Evolutionary conservation across 2,888 invertebrate genomes (phyloP).

Genomic region (Pyrrhopygopsis socrates): DNA sequence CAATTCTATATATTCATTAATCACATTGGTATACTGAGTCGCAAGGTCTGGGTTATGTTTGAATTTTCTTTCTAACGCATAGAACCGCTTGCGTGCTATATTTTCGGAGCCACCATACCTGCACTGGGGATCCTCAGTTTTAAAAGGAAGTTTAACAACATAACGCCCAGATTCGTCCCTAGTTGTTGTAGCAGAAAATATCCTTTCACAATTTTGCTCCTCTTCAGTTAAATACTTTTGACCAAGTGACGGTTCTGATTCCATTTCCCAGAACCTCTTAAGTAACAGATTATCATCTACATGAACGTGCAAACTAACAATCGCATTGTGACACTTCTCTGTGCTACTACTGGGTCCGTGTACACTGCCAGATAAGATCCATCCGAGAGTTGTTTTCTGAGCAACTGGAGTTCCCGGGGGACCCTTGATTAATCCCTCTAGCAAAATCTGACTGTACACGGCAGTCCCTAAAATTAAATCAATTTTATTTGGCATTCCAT

Average conservation of each 20-base stretch:
- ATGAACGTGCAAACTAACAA: constrained; percentile 1
- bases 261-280: neutral
- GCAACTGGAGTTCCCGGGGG: constrained; percentile 43
- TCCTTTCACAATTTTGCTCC: constrained; percentile 14
- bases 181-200: neutral
- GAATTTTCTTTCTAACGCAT: constrained; percentile 39
- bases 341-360: constrained; percentile 2
- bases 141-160: constrained; percentile 10
- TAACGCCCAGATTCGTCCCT: constrained; percentile 4
- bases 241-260: neutral
- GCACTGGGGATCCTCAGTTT: constrained; percentile 22
- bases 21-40: neutral
- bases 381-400: constrained; percentile 76
- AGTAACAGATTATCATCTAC: neutral
- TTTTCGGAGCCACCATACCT: constrained; percentile 35
- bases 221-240: neutral
- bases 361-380: constrained; percentile 76
- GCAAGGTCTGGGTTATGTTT: constrained; percentile 16
- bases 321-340: neutral
- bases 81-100: constrained; percentile 46
- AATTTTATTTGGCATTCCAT: constrained; percentile 65
- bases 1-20: constrained; percentile 4
- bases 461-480: constrained; percentile 81
- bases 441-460: constrained; percentile 73
- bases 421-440: constrained; percentile 66